phyloP scores from a whole-genome alignment of 2,113 vertebrate species.

The Morone chrysops region DNA sequence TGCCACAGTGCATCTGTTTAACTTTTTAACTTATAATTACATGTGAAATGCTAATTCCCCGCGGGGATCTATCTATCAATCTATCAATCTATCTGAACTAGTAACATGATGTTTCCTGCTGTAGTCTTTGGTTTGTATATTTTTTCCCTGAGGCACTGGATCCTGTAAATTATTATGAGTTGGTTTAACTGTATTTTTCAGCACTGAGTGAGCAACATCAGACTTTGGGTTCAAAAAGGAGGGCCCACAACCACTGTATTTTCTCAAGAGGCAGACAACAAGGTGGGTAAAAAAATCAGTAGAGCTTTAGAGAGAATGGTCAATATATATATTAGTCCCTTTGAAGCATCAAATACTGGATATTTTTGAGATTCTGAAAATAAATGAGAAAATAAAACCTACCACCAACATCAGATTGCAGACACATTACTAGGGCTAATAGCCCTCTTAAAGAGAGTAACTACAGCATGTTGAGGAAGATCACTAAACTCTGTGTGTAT shows the following conservation, averaged over 20 bases:
- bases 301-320: neutral
- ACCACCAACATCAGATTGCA: neutral
- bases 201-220: slow-evolving; percentile 22
- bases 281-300: slow-evolving; percentile 38
- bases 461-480: neutral
- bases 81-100: too few species aligned
- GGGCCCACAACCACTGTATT: neutral
- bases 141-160: neutral
- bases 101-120: neutral
- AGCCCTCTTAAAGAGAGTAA: neutral
- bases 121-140: neutral
- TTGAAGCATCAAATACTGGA: neutral
- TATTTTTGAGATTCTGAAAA: neutral
- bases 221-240: neutral
- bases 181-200: slow-evolving; percentile 32
- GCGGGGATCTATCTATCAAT: too few species aligned
- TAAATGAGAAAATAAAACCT: neutral
- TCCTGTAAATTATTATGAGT: neutral
- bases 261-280: slow-evolving; percentile 6
- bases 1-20: neutral
- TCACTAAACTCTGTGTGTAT: neutral
- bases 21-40: neutral
- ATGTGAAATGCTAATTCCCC: too few species aligned
- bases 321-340: neutral
- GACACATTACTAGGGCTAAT: too few species aligned